Evolutionary conservation across 2,113 vertebrate species (phyloP).

Genomic region (rat (Rattus norvegicus)): DNA sequence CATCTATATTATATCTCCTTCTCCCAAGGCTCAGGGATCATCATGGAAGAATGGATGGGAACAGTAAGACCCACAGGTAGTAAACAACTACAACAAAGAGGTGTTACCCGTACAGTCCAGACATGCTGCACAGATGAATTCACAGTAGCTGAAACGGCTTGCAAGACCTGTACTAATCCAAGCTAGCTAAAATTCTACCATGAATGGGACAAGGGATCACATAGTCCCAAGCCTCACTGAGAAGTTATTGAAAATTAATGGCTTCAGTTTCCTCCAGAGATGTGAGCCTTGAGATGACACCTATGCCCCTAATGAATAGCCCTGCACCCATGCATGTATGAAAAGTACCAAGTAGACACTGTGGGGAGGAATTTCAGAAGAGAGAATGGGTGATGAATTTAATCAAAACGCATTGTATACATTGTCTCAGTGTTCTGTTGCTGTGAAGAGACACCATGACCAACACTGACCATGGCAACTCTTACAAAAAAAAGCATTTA

Average conservation of each 20-base stretch:
- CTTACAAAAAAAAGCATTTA: neutral
- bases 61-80: neutral
- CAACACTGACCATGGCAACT: neutral
- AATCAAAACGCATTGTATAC: neutral
- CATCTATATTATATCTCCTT: neutral
- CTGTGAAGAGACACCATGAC: neutral
- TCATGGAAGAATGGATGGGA: neutral
- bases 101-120: neutral
- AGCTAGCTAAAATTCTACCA: neutral
- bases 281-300: neutral
- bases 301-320: neutral
- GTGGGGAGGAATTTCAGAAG: neutral
- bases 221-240: neutral
- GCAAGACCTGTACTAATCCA: neutral
- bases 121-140: neutral
- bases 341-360: neutral
- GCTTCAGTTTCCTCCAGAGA: neutral
- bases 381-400: neutral
- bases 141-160: neutral
- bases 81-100: neutral
- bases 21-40: neutral
- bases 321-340: neutral
- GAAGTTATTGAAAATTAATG: neutral
- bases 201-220: neutral
- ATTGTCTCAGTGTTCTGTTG: neutral